These are phyloP conservation scores for Columba guinea DNA, from an alignment of 2,797 vertebrate species.

Conservation along the genomic window DNA sequence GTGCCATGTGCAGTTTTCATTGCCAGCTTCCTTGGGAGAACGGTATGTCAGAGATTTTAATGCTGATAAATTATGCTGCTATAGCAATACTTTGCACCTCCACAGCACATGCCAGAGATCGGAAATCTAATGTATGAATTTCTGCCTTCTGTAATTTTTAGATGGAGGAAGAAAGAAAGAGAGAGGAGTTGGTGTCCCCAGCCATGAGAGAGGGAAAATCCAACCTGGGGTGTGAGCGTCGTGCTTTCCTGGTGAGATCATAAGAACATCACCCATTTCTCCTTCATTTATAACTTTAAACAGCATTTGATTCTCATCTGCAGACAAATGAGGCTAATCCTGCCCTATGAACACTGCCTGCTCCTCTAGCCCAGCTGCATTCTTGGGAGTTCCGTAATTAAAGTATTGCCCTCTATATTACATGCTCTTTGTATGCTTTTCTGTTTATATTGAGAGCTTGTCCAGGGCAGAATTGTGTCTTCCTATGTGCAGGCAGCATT, in stretches of 20 bases:
- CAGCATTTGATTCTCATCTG: slow-evolving; percentile 45
- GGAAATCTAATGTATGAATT: slow-evolving; percentile 38
- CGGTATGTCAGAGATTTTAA: slow-evolving; percentile 35
- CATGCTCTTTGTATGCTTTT: not conserved
- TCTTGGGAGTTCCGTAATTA: slow-evolving; percentile 41
- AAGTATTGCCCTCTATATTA: slow-evolving; percentile 5
- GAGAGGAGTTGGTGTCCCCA: not conserved
- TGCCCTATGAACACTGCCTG: not conserved
- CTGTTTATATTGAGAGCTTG: not conserved
- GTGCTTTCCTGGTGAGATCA: slow-evolving; percentile 45
- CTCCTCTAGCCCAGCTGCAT: slow-evolving; percentile 47
- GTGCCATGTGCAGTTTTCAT: not conserved
- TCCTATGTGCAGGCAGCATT: slow-evolving; percentile 31
- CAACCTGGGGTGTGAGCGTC: slow-evolving; percentile 2
- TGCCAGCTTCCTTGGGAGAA: slow-evolving; percentile 49
- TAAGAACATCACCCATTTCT: slow-evolving; percentile 14
- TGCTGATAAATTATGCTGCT: slow-evolving; percentile 41
- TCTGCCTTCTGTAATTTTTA: not conserved
- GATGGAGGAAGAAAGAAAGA: not conserved
- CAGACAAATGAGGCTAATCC: slow-evolving; percentile 37
- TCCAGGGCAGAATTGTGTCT: slow-evolving; percentile 19
- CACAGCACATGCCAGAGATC: not conserved
- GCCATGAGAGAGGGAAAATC: not conserved
- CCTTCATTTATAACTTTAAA: slow-evolving; percentile 43
- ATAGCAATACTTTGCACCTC: slow-evolving; percentile 44